Evolutionary conservation across 2,888 invertebrate species (phyloP), one percentile per base, ranked within the genome.

Genomic region (Branchipolynoe longqiensis): DNA sequence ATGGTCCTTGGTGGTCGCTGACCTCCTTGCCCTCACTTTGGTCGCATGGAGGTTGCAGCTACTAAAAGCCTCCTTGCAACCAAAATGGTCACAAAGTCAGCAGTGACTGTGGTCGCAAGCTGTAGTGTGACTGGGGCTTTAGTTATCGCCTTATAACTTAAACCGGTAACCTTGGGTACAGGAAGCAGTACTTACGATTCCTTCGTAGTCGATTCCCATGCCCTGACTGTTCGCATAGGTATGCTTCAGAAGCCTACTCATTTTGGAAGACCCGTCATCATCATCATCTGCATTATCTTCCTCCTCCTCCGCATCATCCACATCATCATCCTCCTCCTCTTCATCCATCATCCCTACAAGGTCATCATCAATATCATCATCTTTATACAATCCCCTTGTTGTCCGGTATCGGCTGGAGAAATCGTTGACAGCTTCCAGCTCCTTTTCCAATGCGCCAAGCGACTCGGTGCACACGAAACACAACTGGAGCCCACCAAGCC

Each of bases 311-410:
- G 28, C n/a, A n/a, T n/a, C n/a, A n/a, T n/a, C n/a, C n/a, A n/a
- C n/a, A n/a, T n/a, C n/a, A n/a, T n/a, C n/a, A n/a, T n/a, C n/a
- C n/a, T n/a, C n/a, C n/a, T n/a, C n/a, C n/a, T n/a, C n/a, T n/a
- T n/a, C 62, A 12, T 31, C 28, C 4, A 33, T 22, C 3, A 22
- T 22, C 18, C 38, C 69, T 14, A 22, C 38, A 38, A 36, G 12
- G 18, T 69, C 69, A 22, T 69, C n/a, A 14, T 69, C 69, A 8
- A 69, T 38, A 69, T 69, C 69, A 33, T 69, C 69, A 33, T 36
- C 69, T n/a, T n/a, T n/a, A 69, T 69, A 69, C 36, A 69, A 22
- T 4, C 14, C 48, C 14, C 33, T 22, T 12, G 78, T 78, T 14
- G 78, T 31, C 41, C 78, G 22, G 28, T 78, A 78, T 8, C 1